Base-by-base conservation (phyloP, 2,113 vertebrate species). In the Arvicanthis niloticus region DNA sequence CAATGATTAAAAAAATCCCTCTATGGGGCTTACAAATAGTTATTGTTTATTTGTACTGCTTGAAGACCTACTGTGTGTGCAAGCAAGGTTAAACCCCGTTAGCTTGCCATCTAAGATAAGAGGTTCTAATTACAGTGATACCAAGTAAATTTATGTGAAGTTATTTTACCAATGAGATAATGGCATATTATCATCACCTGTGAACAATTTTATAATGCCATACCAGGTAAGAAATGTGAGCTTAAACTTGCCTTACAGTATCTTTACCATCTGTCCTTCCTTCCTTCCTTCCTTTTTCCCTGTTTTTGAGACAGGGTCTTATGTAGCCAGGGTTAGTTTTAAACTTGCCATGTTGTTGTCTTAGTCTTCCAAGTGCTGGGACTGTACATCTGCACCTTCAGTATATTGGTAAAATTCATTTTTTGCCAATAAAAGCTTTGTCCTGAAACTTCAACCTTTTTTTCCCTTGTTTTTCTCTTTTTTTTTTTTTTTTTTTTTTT, bases 1-100 rank as follows among this genome's bases (percentile, higher is more conserved):
- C 17, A 72, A n/a, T 68, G 51, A 97, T n/a, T n/a, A 90, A 95
- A 86, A 62, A 19, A 85, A 91, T 86, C 91, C 92, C 96, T 58
- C 16, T 94, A n/a, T 81, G 77, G 24, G n/a, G 26, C n/a, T 93
- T 97, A 68, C 11, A 96, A 73, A 81, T 68, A 92, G 76, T 62
- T 60, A 86, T 48, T 67, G 68, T 93, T 92, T 94, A 48, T 91
- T 95, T 96, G 34, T 92, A 72, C 58, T 82, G 29, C 95, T 17
- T 75, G 94, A 53, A 91, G 65, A 91, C 82, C 96, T 93, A 40
- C 17, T 65, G 3, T 95, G 86, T 37, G 26, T 92, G 51, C 11
- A 91, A 10, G 58, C 76, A 92, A 65, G 5, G 70, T 0, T 88
- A 65, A 84, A 67, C 22, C 45, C 58, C 48, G 19, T 82, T 95